Conservation (phyloP, 2,888 invertebrate genomes). For the Mythimna loreyi region DNA sequence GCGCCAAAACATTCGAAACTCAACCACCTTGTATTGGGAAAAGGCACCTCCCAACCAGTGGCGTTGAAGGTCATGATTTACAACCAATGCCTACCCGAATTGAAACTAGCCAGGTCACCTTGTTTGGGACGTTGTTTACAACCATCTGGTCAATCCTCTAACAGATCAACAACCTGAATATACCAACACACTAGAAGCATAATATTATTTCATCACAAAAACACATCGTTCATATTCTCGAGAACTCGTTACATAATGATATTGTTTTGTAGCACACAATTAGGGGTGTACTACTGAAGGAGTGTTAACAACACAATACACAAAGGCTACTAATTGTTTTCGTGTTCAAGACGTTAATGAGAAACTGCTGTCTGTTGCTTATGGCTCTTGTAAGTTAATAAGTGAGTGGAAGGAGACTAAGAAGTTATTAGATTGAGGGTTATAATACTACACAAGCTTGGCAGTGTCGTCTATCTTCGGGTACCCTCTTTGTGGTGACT, state of each 20-base stretch:
- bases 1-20: too few species aligned
- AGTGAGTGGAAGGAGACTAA: constrained; percentile 9
- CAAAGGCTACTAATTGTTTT: constrained; percentile 41
- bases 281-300: background rate
- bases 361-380: constrained; percentile 21
- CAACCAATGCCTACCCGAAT: too few species aligned
- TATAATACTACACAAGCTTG: background rate
- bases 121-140: too few species aligned
- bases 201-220: background rate
- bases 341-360: constrained; percentile 33
- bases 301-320: constrained; percentile 22
- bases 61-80: too few species aligned
- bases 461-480: too few species aligned
- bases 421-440: background rate
- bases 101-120: too few species aligned
- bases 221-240: background rate
- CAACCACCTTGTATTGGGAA: too few species aligned
- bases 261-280: constrained; percentile 9
- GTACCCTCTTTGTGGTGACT: too few species aligned
- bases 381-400: constrained; percentile 24
- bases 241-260: background rate
- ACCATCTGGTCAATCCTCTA: too few species aligned
- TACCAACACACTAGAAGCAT: too few species aligned
- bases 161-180: too few species aligned
- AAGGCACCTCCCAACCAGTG: too few species aligned